phyloP scores from a whole-genome alignment of 2,888 invertebrate species.

The Drosophila ezoana region DNA sequence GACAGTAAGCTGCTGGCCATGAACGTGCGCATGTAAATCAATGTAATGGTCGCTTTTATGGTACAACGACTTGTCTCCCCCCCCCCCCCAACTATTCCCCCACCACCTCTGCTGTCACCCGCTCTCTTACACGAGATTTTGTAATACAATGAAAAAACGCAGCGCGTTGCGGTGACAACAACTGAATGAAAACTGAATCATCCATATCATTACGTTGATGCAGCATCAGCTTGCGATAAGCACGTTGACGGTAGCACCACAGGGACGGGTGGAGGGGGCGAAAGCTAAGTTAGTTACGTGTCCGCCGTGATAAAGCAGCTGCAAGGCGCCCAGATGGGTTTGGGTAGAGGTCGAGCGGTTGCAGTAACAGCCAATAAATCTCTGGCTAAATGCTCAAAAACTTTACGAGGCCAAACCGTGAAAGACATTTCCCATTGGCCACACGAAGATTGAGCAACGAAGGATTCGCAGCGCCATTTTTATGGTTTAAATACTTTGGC shows the following conservation, averaged over 20 bases:
- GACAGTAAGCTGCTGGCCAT: constrained; percentile 57
- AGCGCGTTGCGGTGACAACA: constrained; percentile 56
- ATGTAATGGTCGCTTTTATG: constrained; percentile 66
- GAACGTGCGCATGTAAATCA: constrained; percentile 69
- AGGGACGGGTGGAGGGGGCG: background rate
- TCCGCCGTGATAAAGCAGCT: constrained; percentile 58
- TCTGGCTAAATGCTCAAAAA: constrained; percentile 66
- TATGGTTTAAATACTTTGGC: constrained; percentile 71
- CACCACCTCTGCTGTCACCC: too few relatives aligned
- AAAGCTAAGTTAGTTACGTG: constrained; percentile 50
- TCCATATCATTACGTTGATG: constrained; percentile 63
- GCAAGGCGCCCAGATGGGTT: background rate
- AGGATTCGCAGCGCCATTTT: constrained; percentile 49
- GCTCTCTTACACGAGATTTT: constrained; percentile 21
- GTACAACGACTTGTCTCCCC: constrained; percentile 24
- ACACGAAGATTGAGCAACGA: constrained; percentile 38
- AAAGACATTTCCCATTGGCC: constrained; percentile 58
- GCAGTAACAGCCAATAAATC: constrained; percentile 70
- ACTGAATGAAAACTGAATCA: constrained; percentile 63
- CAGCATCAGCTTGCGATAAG: constrained; percentile 15
- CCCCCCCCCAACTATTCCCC: background rate
- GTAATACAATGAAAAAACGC: constrained; percentile 53
- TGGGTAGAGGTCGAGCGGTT: constrained; percentile 13
- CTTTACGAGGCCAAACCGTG: constrained; percentile 60
- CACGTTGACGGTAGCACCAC: background rate